These are phyloP conservation scores for Probaryconus sp. DNA, from an alignment of 1,140 invertebrate genomes.

Conservation along the genomic window DNA sequence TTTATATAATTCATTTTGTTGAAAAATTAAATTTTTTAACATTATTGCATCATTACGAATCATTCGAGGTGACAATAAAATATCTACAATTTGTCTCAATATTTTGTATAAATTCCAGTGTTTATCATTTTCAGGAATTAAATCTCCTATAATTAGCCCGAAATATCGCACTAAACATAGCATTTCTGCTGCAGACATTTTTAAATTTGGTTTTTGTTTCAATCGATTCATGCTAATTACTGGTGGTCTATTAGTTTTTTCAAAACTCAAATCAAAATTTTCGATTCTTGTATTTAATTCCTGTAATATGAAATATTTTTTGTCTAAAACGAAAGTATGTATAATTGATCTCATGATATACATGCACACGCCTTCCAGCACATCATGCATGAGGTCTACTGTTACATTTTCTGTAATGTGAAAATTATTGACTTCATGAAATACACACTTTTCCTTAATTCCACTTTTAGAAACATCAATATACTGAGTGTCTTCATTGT, in stretches of 20 bases:
- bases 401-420: constrained; percentile 26
- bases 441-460: constrained; percentile 42
- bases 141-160: constrained; percentile 48
- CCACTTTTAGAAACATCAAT: constrained; percentile 13
- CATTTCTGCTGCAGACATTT: constrained; percentile 55
- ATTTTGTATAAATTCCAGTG: constrained; percentile 46
- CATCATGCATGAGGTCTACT: constrained; percentile 54
- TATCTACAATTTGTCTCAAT: constrained; percentile 50
- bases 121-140: constrained; percentile 39
- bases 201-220: constrained; percentile 40
- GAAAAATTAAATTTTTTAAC: constrained; percentile 3
- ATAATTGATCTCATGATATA: constrained; percentile 46
- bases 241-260: constrained; percentile 45
- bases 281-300: constrained; percentile 35
- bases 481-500: constrained; percentile 21
- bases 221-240: constrained; percentile 32
- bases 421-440: constrained; percentile 48
- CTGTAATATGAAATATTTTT: constrained; percentile 35
- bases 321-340: constrained; percentile 28
- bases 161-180: constrained; percentile 48
- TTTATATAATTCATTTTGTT: constrained; percentile 19
- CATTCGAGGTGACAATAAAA: constrained; percentile 32
- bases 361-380: constrained; percentile 45
- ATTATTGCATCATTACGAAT: constrained; percentile 14
- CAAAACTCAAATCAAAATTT: constrained; percentile 31